A percentile compares a stretch with the other conserved stretches of the same genome.
Conservation (phyloP, 1,140 invertebrate species). For the Pantala flavescens region DNA sequence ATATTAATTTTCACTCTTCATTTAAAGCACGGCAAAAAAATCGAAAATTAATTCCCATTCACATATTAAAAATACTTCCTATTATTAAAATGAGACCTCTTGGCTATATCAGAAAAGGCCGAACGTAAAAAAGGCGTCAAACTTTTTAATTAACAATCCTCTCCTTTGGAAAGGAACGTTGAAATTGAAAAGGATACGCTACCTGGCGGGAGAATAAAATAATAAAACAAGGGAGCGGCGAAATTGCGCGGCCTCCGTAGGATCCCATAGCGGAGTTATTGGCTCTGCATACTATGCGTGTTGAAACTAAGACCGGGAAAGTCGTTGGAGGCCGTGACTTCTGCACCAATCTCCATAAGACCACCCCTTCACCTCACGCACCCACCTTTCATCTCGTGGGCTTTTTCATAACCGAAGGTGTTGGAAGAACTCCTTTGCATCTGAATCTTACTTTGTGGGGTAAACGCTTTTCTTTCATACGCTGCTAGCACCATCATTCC, state of each 20-base stretch:
- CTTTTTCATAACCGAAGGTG: slow-evolving; percentile 6
- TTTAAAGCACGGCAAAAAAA: too few species aligned
- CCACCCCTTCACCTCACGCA: background rate
- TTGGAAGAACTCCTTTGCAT: background rate
- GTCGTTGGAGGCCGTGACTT: background rate
- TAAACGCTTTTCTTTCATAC: too few species aligned
- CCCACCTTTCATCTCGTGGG: background rate
- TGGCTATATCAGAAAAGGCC: too few species aligned
- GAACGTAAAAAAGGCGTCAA: too few species aligned
- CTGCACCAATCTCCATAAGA: slow-evolving; percentile 4
- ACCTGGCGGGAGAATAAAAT: background rate
- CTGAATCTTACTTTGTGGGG: background rate
- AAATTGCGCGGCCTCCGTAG: background rate
- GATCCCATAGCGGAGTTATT: slow-evolving; percentile 1
- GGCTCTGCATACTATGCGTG: background rate
- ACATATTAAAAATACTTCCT: too few species aligned
- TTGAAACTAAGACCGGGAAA: background rate
- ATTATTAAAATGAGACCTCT: too few species aligned
- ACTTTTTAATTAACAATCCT: too few species aligned
- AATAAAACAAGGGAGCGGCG: background rate
- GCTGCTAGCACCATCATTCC: too few species aligned
- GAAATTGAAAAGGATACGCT: too few species aligned
- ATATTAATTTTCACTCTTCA: too few species aligned
- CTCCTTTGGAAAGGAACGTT: too few species aligned
- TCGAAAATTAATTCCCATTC: too few species aligned